phyloP scores from a whole-genome alignment of 2,888 invertebrate genomes.

The Anoplius nigerrimus region DNA sequence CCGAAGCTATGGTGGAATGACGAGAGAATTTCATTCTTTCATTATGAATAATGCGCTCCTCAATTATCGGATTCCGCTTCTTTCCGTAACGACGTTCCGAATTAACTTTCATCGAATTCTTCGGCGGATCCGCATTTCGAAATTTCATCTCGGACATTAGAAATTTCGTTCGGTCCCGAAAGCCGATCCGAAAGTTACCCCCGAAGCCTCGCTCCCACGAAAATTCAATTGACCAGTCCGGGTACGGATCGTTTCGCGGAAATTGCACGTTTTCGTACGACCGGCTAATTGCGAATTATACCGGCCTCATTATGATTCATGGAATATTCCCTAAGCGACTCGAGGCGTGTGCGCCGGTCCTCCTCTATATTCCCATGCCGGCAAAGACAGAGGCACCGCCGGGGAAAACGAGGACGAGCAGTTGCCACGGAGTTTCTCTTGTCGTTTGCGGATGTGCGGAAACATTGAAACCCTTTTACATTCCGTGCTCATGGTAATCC shows the following conservation, averaged over 20 bases:
- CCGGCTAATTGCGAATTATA: slow-evolving; percentile 53
- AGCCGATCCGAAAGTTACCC: no score
- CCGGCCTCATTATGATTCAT: slow-evolving; percentile 51
- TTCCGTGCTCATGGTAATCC: slow-evolving; percentile 44
- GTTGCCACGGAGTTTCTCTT: slow-evolving; percentile 29
- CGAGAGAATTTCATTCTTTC: no score
- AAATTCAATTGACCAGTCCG: neutral
- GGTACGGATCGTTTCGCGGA: neutral
- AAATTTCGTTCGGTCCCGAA: no score
- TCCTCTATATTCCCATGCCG: slow-evolving; percentile 7
- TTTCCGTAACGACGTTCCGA: no score
- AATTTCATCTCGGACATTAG: no score
- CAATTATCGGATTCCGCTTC: no score
- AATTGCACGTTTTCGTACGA: slow-evolving; percentile 39
- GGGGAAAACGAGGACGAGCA: slow-evolving; percentile 5
- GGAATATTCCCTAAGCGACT: slow-evolving; percentile 47
- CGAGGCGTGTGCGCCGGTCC: slow-evolving; percentile 2
- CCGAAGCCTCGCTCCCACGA: neutral
- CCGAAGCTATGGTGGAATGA: no score
- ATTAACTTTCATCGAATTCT: no score
- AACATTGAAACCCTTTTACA: slow-evolving; percentile 56
- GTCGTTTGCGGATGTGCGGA: slow-evolving; percentile 34
- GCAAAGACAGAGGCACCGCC: slow-evolving; percentile 1
- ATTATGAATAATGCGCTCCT: no score
- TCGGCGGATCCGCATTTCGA: no score